Evolutionary conservation across 2,113 vertebrate species (phyloP).

Genomic region (Hypocryptadius cinnamomeus): DNA sequence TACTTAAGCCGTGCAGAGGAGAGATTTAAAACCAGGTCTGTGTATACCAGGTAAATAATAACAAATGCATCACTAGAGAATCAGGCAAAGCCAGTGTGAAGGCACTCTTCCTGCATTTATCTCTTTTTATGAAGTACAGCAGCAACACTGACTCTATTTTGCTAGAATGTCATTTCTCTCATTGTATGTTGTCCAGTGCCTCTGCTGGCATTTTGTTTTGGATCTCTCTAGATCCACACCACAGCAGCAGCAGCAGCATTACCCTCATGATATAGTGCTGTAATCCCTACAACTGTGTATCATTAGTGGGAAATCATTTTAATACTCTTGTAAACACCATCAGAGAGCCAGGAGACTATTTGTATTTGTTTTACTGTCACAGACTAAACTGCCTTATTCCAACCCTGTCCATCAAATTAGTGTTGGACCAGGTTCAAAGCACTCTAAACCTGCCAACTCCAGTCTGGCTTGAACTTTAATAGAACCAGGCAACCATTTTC

Average conservation of each 20-base stretch:
- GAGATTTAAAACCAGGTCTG: background rate
- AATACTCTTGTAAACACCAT: conserved; percentile 61
- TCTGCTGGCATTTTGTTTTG: background rate
- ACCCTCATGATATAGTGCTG: conserved; percentile 27
- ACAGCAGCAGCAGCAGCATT: background rate
- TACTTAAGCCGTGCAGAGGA: background rate
- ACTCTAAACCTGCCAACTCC: conserved; percentile 45
- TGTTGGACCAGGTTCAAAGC: conserved; percentile 51
- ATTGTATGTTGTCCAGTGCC: background rate
- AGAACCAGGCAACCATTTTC: conserved; percentile 41
- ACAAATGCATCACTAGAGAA: background rate
- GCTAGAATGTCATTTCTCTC: background rate
- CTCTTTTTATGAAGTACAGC: background rate
- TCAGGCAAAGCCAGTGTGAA: background rate
- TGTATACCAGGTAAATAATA: background rate
- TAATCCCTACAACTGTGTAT: conserved; percentile 23
- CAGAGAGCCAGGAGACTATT: conserved; percentile 38
- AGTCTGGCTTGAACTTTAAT: conserved; percentile 40
- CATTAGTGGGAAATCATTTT: conserved; percentile 55
- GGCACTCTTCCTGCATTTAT: background rate
- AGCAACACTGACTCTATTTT: background rate
- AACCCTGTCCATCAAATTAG: conserved; percentile 62
- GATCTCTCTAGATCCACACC: background rate
- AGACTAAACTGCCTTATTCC: conserved; percentile 44
- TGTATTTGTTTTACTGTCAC: conserved; percentile 57